A percentile compares a stretch with the other conserved stretches of the same genome.
phyloP scores from a whole-genome alignment of 2,888 invertebrate genomes.

The Athetis lepigone region DNA sequence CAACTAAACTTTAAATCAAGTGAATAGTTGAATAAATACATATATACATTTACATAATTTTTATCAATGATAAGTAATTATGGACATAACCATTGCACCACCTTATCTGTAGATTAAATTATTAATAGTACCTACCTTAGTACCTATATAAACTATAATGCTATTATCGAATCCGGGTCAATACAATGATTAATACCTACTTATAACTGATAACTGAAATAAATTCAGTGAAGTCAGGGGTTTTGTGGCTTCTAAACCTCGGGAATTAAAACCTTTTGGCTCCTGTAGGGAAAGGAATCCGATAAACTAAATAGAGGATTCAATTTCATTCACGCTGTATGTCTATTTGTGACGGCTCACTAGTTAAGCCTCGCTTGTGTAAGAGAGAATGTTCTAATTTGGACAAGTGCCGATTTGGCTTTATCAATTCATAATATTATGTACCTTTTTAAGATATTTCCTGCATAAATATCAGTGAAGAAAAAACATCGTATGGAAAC shows the following conservation, averaged over 20 bases:
- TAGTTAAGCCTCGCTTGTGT: no score
- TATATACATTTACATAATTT: slow-evolving; percentile 18
- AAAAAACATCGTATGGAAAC: no score
- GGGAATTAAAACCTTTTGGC: neutral
- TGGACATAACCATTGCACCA: slow-evolving; percentile 8
- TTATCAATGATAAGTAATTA: slow-evolving; percentile 3
- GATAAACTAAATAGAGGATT: neutral
- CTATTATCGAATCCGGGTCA: slow-evolving; percentile 50
- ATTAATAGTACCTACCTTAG: neutral
- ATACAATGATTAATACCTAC: slow-evolving; percentile 13
- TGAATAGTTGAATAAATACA: no score
- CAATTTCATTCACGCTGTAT: neutral
- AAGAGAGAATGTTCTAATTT: no score
- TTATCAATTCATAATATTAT: no score
- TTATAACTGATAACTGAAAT: slow-evolving; percentile 1
- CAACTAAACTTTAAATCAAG: no score
- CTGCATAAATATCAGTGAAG: no score
- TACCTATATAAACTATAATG: slow-evolving; percentile 8
- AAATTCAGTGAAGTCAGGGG: neutral
- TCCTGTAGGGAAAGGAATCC: neutral
- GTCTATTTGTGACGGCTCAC: no score
- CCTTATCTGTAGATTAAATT: slow-evolving; percentile 14
- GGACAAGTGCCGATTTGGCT: no score
- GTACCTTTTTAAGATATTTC: no score
- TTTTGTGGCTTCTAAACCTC: slow-evolving; percentile 5